Evolutionary conservation across 2,113 vertebrate species (phyloP), one percentile per base, ranked within the genome.

Genomic region (Suricata suricatta): DNA sequence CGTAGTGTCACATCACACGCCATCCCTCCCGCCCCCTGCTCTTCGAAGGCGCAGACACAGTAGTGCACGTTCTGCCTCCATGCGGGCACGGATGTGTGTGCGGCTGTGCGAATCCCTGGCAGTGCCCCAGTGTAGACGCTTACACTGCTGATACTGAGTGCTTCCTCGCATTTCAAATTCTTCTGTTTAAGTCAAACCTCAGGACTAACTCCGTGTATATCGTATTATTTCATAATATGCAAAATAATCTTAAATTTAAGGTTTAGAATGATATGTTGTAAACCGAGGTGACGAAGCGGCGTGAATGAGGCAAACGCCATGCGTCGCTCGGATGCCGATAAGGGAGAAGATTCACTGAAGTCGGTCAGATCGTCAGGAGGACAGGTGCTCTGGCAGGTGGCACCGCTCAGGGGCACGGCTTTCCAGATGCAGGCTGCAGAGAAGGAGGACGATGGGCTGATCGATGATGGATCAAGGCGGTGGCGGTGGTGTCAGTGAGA

Each of bases 1-100:
- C 27, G 33, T 5, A 0, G 1, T 3, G 52, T 33, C 69, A 7
- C 6, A 13, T 9, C 11, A 7, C 2, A 0, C 0, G 4, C 27
- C 7, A 1, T 5, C 7, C 35, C 41, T 5, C 52, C 2, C 1
- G 16, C 13, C 3, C 47, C 7, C 44, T 27, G 31, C 71, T 64
- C 41, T 19, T 3, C 23, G 27, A 63, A 35, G 57, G 38, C 2
- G 7, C 21, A 29, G 0, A 3, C 10, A 1, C 0, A 0, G 5
- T 3, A 44, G 57, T 16, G 9, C 2, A 21, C 13, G 57, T 25
- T 25, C 31, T 19, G 2, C 6, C 6, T 41, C 72, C 38, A 41
- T 38, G 44, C 0, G 13, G 11, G 38, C 4, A 0, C 21, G 35
- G 0, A 29, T n/a, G 66, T n/a, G 66, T 2, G 35, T 14, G 23